These are phyloP conservation scores for Pygmarrhopalites habei DNA, from an alignment of 1,140 invertebrate species.

Conservation along the genomic window DNA sequence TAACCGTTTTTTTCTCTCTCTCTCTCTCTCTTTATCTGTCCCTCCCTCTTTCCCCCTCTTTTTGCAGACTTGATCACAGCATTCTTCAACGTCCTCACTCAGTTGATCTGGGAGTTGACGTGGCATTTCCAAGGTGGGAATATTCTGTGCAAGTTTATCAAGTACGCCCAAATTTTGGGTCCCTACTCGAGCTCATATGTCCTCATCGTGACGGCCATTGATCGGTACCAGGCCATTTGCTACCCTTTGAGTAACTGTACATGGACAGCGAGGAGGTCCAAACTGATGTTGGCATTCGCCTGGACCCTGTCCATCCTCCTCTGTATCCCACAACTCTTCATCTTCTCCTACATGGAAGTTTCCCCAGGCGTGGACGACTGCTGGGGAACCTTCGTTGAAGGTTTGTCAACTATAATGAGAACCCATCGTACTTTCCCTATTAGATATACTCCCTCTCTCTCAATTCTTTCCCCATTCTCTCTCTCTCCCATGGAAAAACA, in stretches of 20 bases:
- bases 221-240: constrained; percentile 62
- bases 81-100: constrained; percentile 63
- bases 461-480: no score
- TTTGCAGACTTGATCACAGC: constrained; percentile 62
- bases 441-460: no score
- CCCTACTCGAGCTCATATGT: constrained; percentile 61
- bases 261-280: constrained; percentile 50
- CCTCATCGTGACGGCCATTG: constrained; percentile 59
- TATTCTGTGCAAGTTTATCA: constrained; percentile 60
- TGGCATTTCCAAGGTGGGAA: constrained; percentile 48
- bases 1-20: no score
- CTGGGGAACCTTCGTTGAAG: constrained; percentile 56
- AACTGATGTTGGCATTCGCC: constrained; percentile 54
- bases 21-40: no score
- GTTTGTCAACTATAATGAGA: no score
- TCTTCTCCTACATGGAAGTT: constrained; percentile 54
- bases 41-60: no score
- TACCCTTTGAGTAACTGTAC: constrained; percentile 54
- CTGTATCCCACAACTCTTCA: constrained; percentile 58
- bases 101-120: constrained; percentile 62
- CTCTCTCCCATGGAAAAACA: no score
- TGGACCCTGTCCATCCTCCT: constrained; percentile 56
- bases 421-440: no score
- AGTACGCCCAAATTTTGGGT: constrained; percentile 59
- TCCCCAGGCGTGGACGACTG: constrained; percentile 51